These are phyloP conservation scores for Periophthalmus magnuspinnatus DNA, from an alignment of 2,797 vertebrate species.

Conservation along the genomic window DNA sequence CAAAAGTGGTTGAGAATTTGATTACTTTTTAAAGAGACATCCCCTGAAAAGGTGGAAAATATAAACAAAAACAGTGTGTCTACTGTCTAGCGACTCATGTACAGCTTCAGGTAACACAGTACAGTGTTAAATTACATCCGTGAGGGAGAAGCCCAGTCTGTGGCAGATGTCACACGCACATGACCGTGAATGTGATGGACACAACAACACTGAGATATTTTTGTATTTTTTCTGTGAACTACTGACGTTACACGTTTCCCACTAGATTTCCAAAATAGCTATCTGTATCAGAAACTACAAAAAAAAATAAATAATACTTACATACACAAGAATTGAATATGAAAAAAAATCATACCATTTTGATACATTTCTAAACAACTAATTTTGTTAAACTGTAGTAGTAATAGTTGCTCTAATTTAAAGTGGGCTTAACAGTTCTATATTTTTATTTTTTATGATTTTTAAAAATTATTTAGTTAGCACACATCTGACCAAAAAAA, in stretches of 20 bases:
- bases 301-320: too few relatives aligned
- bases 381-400: too few relatives aligned
- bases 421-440: too few relatives aligned
- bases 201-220: not conserved
- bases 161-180: slow-evolving; percentile 63
- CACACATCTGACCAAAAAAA: not conserved
- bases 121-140: slow-evolving; percentile 68
- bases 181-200: slow-evolving; percentile 55
- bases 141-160: slow-evolving; percentile 25
- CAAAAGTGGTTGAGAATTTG: not conserved
- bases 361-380: too few relatives aligned
- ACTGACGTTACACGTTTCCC: not conserved
- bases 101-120: slow-evolving; percentile 61
- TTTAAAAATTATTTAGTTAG: not conserved
- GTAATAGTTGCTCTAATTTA: too few relatives aligned
- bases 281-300: too few relatives aligned
- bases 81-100: slow-evolving; percentile 37
- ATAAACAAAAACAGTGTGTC: slow-evolving; percentile 29
- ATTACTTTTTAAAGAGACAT: not conserved
- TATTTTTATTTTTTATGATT: not conserved
- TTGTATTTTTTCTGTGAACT: not conserved
- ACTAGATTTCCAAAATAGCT: not conserved
- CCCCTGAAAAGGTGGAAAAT: slow-evolving; percentile 18
- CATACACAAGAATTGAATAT: too few relatives aligned
- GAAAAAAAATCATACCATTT: not conserved